Percentiles rank a stretch among this genome's conserved stretches.
These are phyloP conservation scores for Crotalus tigris DNA, from an alignment of 2,113 vertebrate genomes.

Conservation along the genomic window DNA sequence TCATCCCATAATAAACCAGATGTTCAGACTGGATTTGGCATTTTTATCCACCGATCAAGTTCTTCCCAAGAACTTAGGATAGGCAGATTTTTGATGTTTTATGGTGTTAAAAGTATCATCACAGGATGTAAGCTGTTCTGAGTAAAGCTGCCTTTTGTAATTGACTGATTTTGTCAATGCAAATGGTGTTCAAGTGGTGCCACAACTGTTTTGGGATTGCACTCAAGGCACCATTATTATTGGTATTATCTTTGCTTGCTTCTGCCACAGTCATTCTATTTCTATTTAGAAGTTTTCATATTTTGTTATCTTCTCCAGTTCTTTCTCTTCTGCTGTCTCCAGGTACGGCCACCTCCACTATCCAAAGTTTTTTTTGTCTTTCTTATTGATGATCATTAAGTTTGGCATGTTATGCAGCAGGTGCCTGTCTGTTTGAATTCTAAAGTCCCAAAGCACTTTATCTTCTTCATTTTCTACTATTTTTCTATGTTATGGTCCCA, in stretches of 20 bases:
- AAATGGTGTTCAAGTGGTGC: not conserved
- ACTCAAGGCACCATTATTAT: not conserved
- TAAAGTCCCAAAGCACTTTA: not conserved
- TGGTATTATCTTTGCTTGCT: not conserved
- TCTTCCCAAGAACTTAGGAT: not conserved
- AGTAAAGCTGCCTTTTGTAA: not conserved
- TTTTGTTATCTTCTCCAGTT: not conserved
- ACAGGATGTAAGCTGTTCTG: not conserved
- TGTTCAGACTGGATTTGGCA: not conserved
- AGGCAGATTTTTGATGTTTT: not conserved
- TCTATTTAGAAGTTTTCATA: not conserved
- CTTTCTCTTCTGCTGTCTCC: not conserved
- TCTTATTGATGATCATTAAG: not conserved
- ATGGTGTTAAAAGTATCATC: not conserved
- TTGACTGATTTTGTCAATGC: not conserved
- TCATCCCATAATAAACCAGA: not conserved
- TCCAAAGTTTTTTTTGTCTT: not conserved
- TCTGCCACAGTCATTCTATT: not conserved
- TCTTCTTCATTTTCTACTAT: not conserved
- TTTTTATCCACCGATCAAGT: not conserved
- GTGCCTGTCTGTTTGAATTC: not conserved
- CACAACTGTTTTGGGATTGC: not conserved
- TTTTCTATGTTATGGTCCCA: not conserved
- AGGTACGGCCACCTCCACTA: not conserved
- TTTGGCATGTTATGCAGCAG: not conserved